These are phyloP conservation scores for Metridium senile DNA, from an alignment of 92 coral and sea anemone genomes.

Conservation along the genomic window DNA sequence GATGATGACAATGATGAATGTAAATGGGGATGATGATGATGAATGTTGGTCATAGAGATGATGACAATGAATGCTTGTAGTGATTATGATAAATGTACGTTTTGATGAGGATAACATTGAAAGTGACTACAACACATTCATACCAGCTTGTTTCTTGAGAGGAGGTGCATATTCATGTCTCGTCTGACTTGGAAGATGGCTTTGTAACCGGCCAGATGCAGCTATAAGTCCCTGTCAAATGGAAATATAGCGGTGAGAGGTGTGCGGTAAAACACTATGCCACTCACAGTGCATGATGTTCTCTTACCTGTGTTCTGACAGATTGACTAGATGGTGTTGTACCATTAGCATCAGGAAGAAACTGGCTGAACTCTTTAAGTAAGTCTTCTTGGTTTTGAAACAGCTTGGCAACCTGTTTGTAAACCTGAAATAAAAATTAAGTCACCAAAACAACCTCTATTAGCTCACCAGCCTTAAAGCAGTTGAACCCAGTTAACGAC, in stretches of 20 bases:
- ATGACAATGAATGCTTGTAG: too few relatives aligned
- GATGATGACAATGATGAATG: too few relatives aligned
- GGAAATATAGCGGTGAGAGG: background rate
- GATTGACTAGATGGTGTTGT: constrained; percentile 48
- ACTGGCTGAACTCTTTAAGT: constrained; percentile 96
- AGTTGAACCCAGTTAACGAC: background rate
- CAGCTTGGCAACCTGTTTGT: constrained; percentile 96
- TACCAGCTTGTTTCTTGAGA: constrained; percentile 72
- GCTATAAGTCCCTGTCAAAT: constrained; percentile 64
- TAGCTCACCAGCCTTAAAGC: background rate
- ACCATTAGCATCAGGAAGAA: constrained; percentile 99
- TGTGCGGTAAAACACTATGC: background rate
- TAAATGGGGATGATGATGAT: too few relatives aligned
- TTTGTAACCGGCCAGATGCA: constrained; percentile 78
- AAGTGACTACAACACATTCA: too few relatives aligned
- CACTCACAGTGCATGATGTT: background rate
- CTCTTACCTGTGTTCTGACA: constrained; percentile 35
- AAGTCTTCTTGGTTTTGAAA: constrained; percentile 98
- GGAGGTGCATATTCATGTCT: constrained; percentile 88
- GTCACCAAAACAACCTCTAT: constrained; percentile 7
- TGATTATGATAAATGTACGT: too few relatives aligned
- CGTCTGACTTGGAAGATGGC: constrained; percentile 65
- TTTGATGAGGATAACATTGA: too few relatives aligned
- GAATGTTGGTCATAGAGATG: too few relatives aligned
- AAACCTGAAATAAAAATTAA: constrained; percentile 69